Evolutionary conservation across 1,140 invertebrate genomes (phyloP), one percentile per base, ranked within the genome.

Genomic region (Neomicropteryx cornuta): DNA sequence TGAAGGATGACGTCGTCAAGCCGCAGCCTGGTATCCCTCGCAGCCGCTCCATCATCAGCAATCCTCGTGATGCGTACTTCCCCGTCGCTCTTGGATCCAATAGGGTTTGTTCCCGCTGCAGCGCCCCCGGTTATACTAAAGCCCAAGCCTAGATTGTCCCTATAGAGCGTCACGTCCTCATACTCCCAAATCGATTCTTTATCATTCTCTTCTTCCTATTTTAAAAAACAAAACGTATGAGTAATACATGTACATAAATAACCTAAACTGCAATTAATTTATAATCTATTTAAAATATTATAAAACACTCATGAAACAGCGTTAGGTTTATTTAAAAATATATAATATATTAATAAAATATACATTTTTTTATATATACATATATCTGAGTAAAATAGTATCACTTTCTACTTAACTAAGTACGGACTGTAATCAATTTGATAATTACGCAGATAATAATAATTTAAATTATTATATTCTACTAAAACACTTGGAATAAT

Each of bases 31-130:
- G 71, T 72, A 45, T 75, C 72, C 33, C 77, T 77, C 20, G 88
- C 86, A 3, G 96, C 96, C 14, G 95, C 91, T 8, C 95, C 93
- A 23, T 88, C 90, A 5, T 85, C 76, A 61, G 98, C 97, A 49
- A 99, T 76, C 68, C 97, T 94, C 17, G 96, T 99, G 59, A 99
- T 93, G 73, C 92, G 98, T 56, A 99, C 96, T 53, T 88, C 83
- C 50, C 75, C 79, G 44, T 84, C 83, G 47, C 78, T 79, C 86
- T 94, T 52, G 87, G 88, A 60, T 95, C 95, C 51, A 83, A 89
- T 66, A 95, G 96, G 39, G 2, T 32, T 31, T 2, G 42, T 32
- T 4, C 43, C 46, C n/a, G n/a, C n/a, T 24, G 44, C 46, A 1
- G 31, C 39, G 0, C 62, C 64, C 13, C 63, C 63, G 6, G 66